Conservation (phyloP, 1,140 invertebrate genomes). For the Dendroctonus ponderosae region DNA sequence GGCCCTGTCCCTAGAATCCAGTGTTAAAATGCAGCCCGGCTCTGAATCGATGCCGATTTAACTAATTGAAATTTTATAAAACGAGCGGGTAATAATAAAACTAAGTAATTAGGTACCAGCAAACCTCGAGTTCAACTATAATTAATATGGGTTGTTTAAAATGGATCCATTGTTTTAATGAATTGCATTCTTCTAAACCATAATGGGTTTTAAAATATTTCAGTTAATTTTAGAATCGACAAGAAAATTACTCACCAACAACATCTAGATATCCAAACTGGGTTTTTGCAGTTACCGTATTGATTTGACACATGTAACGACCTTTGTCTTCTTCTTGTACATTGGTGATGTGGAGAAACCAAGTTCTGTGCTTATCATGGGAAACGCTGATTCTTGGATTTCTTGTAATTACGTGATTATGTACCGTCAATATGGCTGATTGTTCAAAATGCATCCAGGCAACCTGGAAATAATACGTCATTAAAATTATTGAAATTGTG, state of each 20-base stretch:
- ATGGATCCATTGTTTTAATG: too few relatives aligned
- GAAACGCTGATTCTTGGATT: conserved; percentile 89
- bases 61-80: too few relatives aligned
- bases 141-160: too few relatives aligned
- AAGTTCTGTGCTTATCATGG: conserved; percentile 78
- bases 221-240: not conserved
- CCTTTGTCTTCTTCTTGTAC: conserved; percentile 89
- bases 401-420: conserved; percentile 88
- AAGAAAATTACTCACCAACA: conserved; percentile 70
- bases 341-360: conserved; percentile 88
- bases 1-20: too few relatives aligned
- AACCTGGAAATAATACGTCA: conserved; percentile 62
- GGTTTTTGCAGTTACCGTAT: conserved; percentile 89
- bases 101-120: too few relatives aligned
- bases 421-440: conserved; percentile 87
- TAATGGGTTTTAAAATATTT: too few relatives aligned
- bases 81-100: too few relatives aligned
- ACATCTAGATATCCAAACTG: conserved; percentile 91
- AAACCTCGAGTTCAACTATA: too few relatives aligned
- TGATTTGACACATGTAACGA: conserved; percentile 94
- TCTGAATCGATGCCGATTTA: too few relatives aligned
- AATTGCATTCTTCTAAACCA: too few relatives aligned
- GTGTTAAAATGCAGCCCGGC: too few relatives aligned
- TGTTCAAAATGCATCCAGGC: conserved; percentile 95
- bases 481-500: not conserved